phyloP scores from a whole-genome alignment of 2,113 vertebrate species.

The Isurus oxyrinchus region DNA sequence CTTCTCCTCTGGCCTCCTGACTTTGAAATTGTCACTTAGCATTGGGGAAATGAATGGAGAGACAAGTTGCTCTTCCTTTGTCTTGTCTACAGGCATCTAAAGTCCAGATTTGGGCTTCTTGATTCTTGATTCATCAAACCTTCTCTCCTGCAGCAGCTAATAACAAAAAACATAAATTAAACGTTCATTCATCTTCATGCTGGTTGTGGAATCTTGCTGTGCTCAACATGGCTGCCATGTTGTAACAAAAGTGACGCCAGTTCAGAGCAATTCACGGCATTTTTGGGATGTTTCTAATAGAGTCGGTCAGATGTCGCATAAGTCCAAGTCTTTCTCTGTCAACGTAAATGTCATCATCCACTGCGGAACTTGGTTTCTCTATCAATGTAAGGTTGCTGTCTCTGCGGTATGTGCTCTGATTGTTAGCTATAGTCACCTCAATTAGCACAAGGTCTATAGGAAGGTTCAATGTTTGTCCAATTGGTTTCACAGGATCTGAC shows the following conservation, averaged over 20 bases:
- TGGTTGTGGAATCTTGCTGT: not conserved
- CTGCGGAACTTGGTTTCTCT: not conserved
- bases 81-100: not conserved
- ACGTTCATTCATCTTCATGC: not conserved
- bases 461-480: conserved; percentile 35
- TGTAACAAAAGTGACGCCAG: not conserved
- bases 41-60: not conserved
- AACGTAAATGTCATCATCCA: not conserved
- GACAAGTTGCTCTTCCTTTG: not conserved
- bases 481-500: conserved; percentile 62
- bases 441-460: conserved; percentile 27
- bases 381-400: not conserved
- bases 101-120: not conserved
- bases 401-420: not conserved
- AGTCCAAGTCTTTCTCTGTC: not conserved
- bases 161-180: not conserved
- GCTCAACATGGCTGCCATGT: not conserved
- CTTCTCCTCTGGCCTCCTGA: not conserved
- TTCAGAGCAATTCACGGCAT: not conserved
- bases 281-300: not conserved
- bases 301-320: not conserved
- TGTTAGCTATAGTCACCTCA: not conserved
- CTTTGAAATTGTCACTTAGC: not conserved
- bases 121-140: not conserved
- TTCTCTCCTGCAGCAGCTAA: not conserved